These are phyloP conservation scores for Diorhabda elongata DNA, from an alignment of 1,140 invertebrate genomes.

Conservation along the genomic window DNA sequence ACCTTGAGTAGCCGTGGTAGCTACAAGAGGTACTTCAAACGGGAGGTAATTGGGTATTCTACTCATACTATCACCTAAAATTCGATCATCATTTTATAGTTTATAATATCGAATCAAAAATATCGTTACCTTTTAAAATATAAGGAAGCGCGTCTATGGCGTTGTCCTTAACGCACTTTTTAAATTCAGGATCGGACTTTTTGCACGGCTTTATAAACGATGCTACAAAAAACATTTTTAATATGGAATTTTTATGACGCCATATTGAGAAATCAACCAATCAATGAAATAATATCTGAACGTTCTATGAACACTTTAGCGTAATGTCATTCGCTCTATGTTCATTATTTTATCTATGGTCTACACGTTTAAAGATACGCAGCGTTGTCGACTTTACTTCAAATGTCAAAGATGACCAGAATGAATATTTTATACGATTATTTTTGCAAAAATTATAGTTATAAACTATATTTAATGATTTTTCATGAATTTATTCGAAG, in stretches of 20 bases:
- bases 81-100: not conserved
- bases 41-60: slow-evolving; percentile 28
- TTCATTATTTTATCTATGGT: too few species aligned
- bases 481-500: too few species aligned
- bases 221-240: slow-evolving; percentile 29
- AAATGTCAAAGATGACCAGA: too few species aligned
- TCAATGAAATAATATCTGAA: too few species aligned
- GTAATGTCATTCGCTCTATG: too few species aligned
- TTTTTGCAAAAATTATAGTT: too few species aligned
- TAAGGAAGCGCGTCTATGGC: slow-evolving; percentile 31
- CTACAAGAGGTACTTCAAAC: slow-evolving; percentile 27
- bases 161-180: slow-evolving; percentile 36
- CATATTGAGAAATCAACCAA: too few species aligned
- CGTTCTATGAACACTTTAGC: too few species aligned
- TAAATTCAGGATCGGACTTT: slow-evolving; percentile 36
- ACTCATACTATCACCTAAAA: slow-evolving; percentile 32
- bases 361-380: too few species aligned
- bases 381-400: too few species aligned
- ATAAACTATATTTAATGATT: too few species aligned
- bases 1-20: slow-evolving; percentile 20
- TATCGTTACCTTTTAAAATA: slow-evolving; percentile 31
- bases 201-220: slow-evolving; percentile 38
- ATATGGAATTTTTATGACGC: not conserved
- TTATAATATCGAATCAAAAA: not conserved
- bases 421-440: too few species aligned